Base-by-base conservation (phyloP, 23 tunicate species). In the Trididemnum nubilum region DNA sequence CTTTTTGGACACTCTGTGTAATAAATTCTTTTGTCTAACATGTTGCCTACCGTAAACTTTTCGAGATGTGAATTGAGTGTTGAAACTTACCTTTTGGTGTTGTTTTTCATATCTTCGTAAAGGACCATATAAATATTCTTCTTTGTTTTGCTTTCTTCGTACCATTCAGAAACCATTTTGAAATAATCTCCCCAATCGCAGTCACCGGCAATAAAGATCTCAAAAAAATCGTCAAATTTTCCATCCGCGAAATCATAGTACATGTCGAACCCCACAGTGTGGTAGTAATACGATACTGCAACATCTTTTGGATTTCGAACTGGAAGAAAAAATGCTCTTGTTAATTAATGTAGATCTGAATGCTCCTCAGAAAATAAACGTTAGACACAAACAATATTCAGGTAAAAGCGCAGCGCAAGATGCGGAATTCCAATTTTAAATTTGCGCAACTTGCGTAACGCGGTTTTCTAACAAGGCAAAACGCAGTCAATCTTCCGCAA, bases 301-400 rank as follows among this genome's bases (percentile, higher is more conserved):
- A 52, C 50, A 51, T 88, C 93, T 52, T 88, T 88, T 25, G 93
- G 93, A 52, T 88, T 88, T 35, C 93, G 71, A 2, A 76, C 93
- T 88, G 74, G 7, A 69, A 69, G n/a, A 15, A 18, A 12, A 49
- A 49, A 49, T 12, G 12, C 57, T 49, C 18, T 49, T n/a, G n/a
- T n/a, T n/a, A n/a, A n/a, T n/a, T n/a, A n/a, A n/a, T n/a, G n/a
- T n/a, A n/a, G n/a, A n/a, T n/a, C n/a, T n/a, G n/a, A n/a, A n/a
- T n/a, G n/a, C n/a, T n/a, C n/a, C n/a, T n/a, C n/a, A n/a, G n/a
- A n/a, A n/a, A n/a, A n/a, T n/a, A n/a, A n/a, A n/a, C n/a, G n/a
- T n/a, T n/a, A n/a, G n/a, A n/a, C n/a, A n/a, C n/a, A n/a, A n/a
- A n/a, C n/a, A n/a, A n/a, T n/a, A n/a, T n/a, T n/a, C n/a, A n/a